These are phyloP conservation scores for Helobdella robusta DNA, from an alignment of 2,888 invertebrate species.

Conservation along the genomic window DNA sequence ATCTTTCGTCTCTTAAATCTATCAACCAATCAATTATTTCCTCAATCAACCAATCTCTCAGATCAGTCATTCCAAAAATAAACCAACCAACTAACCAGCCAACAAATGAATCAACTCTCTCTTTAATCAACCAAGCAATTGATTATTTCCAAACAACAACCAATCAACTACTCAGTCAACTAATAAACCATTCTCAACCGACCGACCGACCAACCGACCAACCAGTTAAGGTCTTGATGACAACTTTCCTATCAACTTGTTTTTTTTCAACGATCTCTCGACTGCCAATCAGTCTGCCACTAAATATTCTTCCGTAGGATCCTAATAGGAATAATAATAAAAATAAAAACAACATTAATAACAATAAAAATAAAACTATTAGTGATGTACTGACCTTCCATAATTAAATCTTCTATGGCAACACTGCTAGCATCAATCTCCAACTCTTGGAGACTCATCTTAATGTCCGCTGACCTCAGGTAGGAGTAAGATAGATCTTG, in stretches of 20 bases:
- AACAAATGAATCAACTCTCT: too few species aligned
- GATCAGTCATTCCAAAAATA: too few species aligned
- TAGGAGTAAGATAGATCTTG: neutral
- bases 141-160: too few species aligned
- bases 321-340: neutral
- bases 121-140: too few species aligned
- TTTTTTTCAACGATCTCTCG: constrained; percentile 17
- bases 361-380: neutral
- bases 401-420: constrained; percentile 5
- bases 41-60: too few species aligned
- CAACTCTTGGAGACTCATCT: constrained; percentile 7
- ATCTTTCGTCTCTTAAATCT: too few species aligned
- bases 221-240: constrained; percentile 22
- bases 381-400: too few species aligned
- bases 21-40: too few species aligned
- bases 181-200: too few species aligned
- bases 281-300: constrained; percentile 12
- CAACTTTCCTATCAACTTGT: constrained; percentile 5
- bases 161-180: too few species aligned
- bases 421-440: constrained; percentile 20
- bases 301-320: constrained; percentile 18
- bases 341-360: neutral
- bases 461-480: constrained; percentile 13
- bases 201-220: too few species aligned
- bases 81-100: too few species aligned